These are phyloP conservation scores for Numenius phaeopus DNA, from an alignment of 2,797 vertebrate genomes.

Conservation along the genomic window DNA sequence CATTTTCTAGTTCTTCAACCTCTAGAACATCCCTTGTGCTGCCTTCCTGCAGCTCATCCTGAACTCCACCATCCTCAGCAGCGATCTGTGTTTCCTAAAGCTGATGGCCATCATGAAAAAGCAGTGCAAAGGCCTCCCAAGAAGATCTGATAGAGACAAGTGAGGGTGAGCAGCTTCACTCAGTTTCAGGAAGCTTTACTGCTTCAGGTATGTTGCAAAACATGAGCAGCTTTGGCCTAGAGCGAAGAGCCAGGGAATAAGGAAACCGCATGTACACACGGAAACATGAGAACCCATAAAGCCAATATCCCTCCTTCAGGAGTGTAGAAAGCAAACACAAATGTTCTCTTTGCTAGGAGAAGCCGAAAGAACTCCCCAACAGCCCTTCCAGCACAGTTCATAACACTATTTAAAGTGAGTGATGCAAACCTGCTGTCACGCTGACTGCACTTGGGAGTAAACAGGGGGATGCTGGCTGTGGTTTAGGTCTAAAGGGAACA, in stretches of 20 bases:
- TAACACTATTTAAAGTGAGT: background rate
- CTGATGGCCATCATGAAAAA: background rate
- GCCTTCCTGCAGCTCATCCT: background rate
- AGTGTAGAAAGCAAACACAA: background rate
- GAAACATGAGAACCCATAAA: background rate
- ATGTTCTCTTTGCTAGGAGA: background rate
- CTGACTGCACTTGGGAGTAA: rapidly evolving
- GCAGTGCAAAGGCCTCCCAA: background rate
- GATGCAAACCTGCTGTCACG: background rate
- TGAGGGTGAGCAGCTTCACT: background rate
- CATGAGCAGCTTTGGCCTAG: background rate
- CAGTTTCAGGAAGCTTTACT: background rate
- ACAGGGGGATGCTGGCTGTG: background rate
- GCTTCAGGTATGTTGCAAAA: background rate
- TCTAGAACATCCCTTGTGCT: background rate
- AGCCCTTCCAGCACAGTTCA: background rate
- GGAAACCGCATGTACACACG: background rate
- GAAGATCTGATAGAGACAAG: background rate
- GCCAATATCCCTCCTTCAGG: background rate
- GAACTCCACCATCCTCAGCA: background rate
- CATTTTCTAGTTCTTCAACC: background rate
- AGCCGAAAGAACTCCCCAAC: background rate
- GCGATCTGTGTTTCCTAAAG: background rate
- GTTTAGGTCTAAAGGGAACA: background rate
- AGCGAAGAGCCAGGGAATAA: background rate